These are phyloP conservation scores for Pachymerium ferrugineum DNA, from an alignment of 2,888 invertebrate genomes.

Conservation along the genomic window DNA sequence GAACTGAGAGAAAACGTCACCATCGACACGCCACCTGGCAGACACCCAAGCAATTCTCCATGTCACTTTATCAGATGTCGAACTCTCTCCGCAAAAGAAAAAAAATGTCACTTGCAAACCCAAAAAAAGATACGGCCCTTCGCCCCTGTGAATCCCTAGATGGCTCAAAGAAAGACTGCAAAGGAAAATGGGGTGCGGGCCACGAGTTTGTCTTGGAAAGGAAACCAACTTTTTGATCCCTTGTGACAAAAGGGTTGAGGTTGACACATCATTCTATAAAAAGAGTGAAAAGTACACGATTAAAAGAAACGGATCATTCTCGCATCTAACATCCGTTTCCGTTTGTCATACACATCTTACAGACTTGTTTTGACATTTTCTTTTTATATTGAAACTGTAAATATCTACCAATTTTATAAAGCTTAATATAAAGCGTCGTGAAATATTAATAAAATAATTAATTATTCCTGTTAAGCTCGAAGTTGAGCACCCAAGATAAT, in stretches of 20 bases:
- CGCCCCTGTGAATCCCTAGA: background rate
- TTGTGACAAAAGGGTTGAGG: background rate
- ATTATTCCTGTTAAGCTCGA: no score
- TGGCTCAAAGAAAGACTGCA: background rate
- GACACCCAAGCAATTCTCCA: conserved; percentile 22
- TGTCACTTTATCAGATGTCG: conserved; percentile 17
- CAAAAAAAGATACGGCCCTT: conserved; percentile 17
- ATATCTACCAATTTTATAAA: no score
- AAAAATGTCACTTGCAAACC: conserved; percentile 4
- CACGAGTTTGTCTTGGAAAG: background rate
- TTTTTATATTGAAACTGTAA: no score
- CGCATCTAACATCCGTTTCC: no score
- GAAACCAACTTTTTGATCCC: conserved; percentile 6
- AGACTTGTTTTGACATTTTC: no score
- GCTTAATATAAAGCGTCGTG: no score
- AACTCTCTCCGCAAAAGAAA: background rate
- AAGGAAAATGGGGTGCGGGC: background rate
- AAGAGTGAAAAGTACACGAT: background rate
- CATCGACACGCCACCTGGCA: conserved; percentile 9
- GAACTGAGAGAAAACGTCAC: background rate
- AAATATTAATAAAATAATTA: no score
- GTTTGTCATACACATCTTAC: no score
- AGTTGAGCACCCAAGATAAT: no score
- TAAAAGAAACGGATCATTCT: no score
- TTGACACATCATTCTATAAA: background rate